phyloP scores from a whole-genome alignment of 2,888 invertebrate species.

The Thalpophila matura region DNA sequence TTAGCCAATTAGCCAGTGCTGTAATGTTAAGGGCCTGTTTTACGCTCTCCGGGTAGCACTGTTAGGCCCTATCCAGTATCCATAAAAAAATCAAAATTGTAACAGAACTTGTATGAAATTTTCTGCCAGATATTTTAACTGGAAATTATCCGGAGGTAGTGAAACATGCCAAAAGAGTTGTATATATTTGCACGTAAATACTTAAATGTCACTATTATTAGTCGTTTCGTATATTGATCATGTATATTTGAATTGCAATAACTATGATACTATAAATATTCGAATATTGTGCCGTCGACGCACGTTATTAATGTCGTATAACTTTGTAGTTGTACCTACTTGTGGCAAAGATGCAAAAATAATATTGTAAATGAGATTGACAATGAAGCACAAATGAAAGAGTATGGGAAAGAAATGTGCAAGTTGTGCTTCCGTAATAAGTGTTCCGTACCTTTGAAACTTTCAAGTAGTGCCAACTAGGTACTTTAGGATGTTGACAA shows the following conservation, averaged over 20 bases:
- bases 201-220: constrained; percentile 43
- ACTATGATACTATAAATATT: constrained; percentile 12
- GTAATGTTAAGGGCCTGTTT: too few species aligned
- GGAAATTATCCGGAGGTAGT: too few species aligned
- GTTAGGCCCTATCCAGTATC: too few species aligned
- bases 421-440: not conserved
- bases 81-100: too few species aligned
- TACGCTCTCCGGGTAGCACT: too few species aligned
- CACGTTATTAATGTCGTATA: constrained; percentile 1
- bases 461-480: too few species aligned
- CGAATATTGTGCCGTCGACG: constrained; percentile 12
- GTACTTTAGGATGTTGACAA: too few species aligned
- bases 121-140: too few species aligned
- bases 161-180: too few species aligned
- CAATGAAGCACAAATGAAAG: constrained; percentile 28
- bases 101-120: too few species aligned
- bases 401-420: not conserved
- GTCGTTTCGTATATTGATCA: constrained; percentile 5
- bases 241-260: constrained; percentile 34
- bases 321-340: not conserved
- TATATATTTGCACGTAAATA: constrained; percentile 61
- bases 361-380: constrained; percentile 8
- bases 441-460: not conserved
- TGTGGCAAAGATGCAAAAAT: too few species aligned
- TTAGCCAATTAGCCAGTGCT: constrained; percentile 36